phyloP scores from a whole-genome alignment of 2,113 vertebrate genomes.

The Channa argus region DNA sequence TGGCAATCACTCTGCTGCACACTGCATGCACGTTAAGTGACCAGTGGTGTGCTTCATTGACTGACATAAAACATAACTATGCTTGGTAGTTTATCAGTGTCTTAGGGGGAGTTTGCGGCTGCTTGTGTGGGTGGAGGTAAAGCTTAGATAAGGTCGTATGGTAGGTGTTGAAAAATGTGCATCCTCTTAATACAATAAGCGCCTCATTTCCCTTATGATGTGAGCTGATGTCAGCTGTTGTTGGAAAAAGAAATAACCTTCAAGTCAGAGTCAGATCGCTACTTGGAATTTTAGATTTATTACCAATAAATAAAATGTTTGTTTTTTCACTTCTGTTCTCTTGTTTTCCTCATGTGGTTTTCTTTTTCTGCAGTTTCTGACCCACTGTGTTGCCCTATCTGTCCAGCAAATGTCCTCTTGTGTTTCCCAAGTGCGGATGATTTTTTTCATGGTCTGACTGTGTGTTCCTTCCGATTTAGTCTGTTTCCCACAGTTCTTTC shows the following conservation, averaged over 20 bases:
- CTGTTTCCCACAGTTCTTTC: neutral
- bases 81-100: constrained; percentile 23
- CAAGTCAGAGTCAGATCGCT: no score
- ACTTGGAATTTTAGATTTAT: no score
- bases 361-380: no score
- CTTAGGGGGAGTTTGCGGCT: constrained; percentile 22
- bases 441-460: neutral
- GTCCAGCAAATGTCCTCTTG: neutral
- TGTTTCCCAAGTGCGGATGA: neutral
- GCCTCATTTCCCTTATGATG: no score
- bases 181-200: no score
- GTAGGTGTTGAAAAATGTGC: neutral
- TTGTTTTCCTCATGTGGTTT: no score
- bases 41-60: constrained; percentile 40
- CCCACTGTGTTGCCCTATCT: neutral
- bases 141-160: constrained; percentile 3
- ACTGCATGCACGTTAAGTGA: constrained; percentile 2
- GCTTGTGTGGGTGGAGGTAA: constrained; percentile 15
- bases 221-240: neutral
- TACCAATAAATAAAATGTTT: no score
- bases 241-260: no score
- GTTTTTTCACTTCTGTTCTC: no score
- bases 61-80: constrained; percentile 21
- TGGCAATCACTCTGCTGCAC: constrained; percentile 1
- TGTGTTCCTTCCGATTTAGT: constrained; percentile 10